Conservation (phyloP, 2,113 vertebrate genomes). For the Nothocercus nigrocapillus region DNA sequence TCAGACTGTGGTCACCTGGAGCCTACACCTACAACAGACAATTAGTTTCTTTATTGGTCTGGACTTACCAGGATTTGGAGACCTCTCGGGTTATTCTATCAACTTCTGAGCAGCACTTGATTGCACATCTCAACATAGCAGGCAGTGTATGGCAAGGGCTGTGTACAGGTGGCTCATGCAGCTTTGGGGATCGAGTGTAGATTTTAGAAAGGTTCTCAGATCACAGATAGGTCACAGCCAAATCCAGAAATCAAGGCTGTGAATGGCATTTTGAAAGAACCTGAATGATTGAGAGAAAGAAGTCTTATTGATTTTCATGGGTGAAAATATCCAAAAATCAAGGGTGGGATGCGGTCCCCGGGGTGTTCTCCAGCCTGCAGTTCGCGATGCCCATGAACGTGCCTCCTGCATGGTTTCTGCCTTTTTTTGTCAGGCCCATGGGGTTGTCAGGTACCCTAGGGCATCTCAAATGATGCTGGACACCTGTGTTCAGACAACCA, state of each 20-base stretch:
- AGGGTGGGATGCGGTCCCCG: background rate
- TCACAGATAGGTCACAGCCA: background rate
- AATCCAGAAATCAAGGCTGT: background rate
- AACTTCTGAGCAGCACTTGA: background rate
- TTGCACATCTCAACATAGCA: background rate
- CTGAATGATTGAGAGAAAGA: background rate
- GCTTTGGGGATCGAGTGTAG: accelerated
- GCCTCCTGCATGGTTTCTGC: background rate
- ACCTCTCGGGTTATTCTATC: background rate
- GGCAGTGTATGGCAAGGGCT: background rate
- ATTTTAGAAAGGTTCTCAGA: background rate
- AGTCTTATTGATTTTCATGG: background rate
- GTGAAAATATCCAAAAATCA: background rate
- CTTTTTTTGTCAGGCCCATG: background rate
- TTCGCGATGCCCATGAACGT: background rate
- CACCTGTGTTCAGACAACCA: background rate
- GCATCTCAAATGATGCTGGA: background rate
- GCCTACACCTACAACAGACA: background rate
- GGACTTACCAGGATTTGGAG: background rate
- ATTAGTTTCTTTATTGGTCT: background rate
- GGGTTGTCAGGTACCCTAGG: no score
- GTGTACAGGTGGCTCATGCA: background rate
- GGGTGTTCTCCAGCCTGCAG: background rate
- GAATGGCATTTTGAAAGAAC: background rate
- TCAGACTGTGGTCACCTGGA: background rate